phyloP scores from a whole-genome alignment of 1,140 invertebrate genomes.

The Phenacoccus solenopsis region DNA sequence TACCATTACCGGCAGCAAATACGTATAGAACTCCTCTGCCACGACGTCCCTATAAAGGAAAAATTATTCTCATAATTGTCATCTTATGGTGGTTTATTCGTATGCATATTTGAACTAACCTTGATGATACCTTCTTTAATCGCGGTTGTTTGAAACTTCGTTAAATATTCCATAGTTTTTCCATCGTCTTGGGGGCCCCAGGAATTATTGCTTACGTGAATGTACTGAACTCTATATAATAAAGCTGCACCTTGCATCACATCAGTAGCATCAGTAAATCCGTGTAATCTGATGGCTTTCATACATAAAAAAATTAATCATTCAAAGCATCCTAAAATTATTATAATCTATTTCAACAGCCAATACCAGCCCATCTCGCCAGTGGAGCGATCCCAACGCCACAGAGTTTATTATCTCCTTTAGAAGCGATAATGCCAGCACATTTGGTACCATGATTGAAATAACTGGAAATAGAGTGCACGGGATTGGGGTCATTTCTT shows the following conservation, averaged over 20 bases:
- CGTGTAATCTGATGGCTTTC: too few relatives aligned
- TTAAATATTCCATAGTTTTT: conserved; percentile 73
- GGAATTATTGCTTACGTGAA: conserved; percentile 81
- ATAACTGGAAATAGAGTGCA: conserved; percentile 40
- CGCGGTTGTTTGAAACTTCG: conserved; percentile 41
- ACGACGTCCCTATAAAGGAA: conserved; percentile 51
- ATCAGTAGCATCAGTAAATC: conserved; percentile 48
- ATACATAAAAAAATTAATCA: too few relatives aligned
- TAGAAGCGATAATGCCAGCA: conserved; percentile 74
- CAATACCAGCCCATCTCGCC: conserved; percentile 56
- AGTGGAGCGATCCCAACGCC: conserved; percentile 75
- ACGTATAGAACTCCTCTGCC: conserved; percentile 79
- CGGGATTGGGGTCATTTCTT: conserved; percentile 58
- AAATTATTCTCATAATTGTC: not conserved
- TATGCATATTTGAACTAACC: not conserved
- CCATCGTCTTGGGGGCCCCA: conserved; percentile 88
- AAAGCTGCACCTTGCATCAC: conserved; percentile 68
- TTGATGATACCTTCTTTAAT: conserved; percentile 40
- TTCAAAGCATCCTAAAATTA: too few relatives aligned
- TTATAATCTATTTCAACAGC: too few relatives aligned
- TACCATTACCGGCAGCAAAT: conserved; percentile 88
- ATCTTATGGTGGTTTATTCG: not conserved
- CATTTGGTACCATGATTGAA: conserved; percentile 73
- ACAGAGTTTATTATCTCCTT: conserved; percentile 69
- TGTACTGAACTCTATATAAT: conserved; percentile 46